Conservation (phyloP, 2,888 invertebrate genomes). For the Mantis religiosa region DNA sequence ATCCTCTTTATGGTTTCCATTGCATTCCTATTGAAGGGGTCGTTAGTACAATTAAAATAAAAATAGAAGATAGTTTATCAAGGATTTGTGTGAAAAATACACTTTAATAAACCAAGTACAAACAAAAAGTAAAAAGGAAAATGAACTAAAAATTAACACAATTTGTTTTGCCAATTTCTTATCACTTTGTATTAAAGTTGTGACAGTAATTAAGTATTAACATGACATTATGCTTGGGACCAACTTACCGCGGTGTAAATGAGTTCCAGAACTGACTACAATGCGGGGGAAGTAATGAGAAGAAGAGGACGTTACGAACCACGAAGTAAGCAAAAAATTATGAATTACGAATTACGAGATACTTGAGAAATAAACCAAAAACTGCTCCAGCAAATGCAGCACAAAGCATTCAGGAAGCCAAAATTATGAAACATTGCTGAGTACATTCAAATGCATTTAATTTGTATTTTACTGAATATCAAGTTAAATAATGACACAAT, state of each 20-base stretch:
- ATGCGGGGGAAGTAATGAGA: constrained; percentile 56
- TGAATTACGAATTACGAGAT: constrained; percentile 26
- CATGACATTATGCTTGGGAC: constrained; percentile 18
- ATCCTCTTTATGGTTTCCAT: neutral
- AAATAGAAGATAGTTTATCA: constrained; percentile 12
- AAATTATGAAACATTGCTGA: neutral
- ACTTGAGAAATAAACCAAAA: constrained; percentile 23
- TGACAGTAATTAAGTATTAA: constrained; percentile 36
- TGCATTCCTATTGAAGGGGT: neutral
- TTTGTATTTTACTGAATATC: neutral
- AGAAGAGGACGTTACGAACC: constrained; percentile 58
- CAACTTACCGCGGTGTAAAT: constrained; percentile 97
- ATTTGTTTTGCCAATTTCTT: constrained; percentile 8
- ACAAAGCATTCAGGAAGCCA: constrained; percentile 22
- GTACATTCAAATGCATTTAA: neutral
- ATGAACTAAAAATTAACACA: neutral
- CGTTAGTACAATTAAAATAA: neutral
- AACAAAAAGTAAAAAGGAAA: neutral
- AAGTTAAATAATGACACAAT: neutral
- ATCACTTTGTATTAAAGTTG: constrained; percentile 22
- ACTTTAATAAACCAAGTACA: neutral
- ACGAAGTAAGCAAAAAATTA: constrained; percentile 29
- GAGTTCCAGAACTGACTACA: constrained; percentile 98
- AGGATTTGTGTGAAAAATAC: constrained; percentile 9
- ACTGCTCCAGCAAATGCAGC: constrained; percentile 14